These are phyloP conservation scores for Trissolcus basalis DNA, from an alignment of 1,140 invertebrate genomes.

Conservation along the genomic window DNA sequence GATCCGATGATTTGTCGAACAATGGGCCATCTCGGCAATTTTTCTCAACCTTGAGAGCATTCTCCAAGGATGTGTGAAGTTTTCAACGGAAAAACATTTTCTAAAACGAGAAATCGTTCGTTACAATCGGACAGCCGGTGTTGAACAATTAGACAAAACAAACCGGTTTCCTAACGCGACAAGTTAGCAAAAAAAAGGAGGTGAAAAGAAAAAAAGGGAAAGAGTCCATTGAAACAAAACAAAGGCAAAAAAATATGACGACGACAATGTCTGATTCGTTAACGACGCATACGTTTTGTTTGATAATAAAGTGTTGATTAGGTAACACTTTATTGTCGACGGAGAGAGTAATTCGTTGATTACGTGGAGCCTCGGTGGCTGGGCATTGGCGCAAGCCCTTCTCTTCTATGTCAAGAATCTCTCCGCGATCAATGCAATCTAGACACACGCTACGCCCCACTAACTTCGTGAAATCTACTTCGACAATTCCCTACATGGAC, in stretches of 20 bases:
- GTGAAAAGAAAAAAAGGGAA: no score
- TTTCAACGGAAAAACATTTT: no score
- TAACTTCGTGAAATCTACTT: slow-evolving; percentile 58
- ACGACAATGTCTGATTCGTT: slow-evolving; percentile 39
- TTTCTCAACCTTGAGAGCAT: not conserved
- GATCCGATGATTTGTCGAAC: not conserved
- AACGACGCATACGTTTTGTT: slow-evolving; percentile 48
- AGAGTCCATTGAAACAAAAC: no score
- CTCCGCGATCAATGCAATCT: slow-evolving; percentile 57
- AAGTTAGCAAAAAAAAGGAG: no score
- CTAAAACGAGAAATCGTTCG: no score
- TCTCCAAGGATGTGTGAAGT: no score
- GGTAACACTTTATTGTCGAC: slow-evolving; percentile 50
- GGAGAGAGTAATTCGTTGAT: slow-evolving; percentile 55
- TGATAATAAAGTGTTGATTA: slow-evolving; percentile 53
- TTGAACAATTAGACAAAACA: no score
- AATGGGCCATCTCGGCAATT: not conserved
- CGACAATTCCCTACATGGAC: slow-evolving; percentile 60
- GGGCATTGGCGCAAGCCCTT: slow-evolving; percentile 37
- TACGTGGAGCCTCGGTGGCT: slow-evolving; percentile 31
- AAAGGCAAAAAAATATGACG: slow-evolving; percentile 3
- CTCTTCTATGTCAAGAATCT: slow-evolving; percentile 57
- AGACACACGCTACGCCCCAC: slow-evolving; percentile 59
- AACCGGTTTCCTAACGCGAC: no score
- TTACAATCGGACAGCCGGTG: no score